Evolutionary conservation across 2,888 invertebrate genomes (phyloP), one percentile per base, ranked within the genome.

Genomic region (Osedax frankpressi): DNA sequence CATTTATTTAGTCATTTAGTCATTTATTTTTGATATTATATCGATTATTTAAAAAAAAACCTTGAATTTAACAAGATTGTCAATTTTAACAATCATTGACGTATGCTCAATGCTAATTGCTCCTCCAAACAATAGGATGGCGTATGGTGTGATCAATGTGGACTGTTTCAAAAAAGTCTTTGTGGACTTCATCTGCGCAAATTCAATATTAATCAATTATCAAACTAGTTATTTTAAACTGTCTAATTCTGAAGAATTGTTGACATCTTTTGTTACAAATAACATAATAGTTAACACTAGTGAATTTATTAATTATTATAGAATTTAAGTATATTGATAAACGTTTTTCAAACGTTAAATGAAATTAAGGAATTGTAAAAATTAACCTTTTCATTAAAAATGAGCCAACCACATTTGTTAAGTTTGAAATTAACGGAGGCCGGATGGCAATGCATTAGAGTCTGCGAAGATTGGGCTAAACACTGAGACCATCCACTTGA

Each of bases 361-460:
- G n/a, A n/a, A n/a, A n/a, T n/a, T n/a, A n/a, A n/a, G n/a, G n/a
- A n/a, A n/a, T n/a, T 71, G 14, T 71, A 59, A 3, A 67, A 26
- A 62, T 73, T 29, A 59, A 82, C 82, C 81, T 83, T 83, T 75
- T 83, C 81, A 72, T 81, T 81, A 73, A 78, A 83, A 2, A 81
- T 77, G 30, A 83, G 77, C 80, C 81, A 82, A 19, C 81, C 81
- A 72, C 77, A 79, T 3, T 79, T 77, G 62, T 78, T 78, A 11
- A 83, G 77, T 30, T 74, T 76, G 62, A 81, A 79, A 76, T 83
- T 83, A 60, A 82, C 80, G 27, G 83, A 83, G 6, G 80, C 79
- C 0, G 82, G 82, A 70, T 83, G 82, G 24, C 81, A 79, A 73
- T 77, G 76, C 2, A 80, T 80, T 2, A 77, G 76, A 0, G 82